A percentile compares a stretch with the other conserved stretches of the same genome.
phyloP scores from a whole-genome alignment of 2,113 vertebrate species.

The Scopus umbretta region DNA sequence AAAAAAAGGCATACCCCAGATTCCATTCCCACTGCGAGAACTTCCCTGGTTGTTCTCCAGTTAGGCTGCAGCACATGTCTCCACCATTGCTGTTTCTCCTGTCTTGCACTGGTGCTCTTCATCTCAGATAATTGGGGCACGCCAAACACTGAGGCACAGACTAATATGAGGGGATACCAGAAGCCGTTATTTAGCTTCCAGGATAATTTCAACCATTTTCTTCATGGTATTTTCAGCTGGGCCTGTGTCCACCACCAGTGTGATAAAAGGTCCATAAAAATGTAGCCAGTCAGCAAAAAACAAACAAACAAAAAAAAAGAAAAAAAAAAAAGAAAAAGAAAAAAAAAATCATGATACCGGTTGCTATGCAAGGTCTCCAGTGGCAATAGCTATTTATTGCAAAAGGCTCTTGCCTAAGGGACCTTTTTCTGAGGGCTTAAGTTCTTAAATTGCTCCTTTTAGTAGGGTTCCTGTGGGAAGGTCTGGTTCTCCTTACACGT shows the following conservation, averaged over 20 bases:
- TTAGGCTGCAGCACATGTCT: background rate
- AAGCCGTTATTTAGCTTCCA: background rate
- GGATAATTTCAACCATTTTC: background rate
- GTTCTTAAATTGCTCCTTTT: conserved; percentile 13
- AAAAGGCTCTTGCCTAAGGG: conserved; percentile 6
- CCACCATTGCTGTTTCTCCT: background rate
- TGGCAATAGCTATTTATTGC: background rate
- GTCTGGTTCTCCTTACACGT: background rate
- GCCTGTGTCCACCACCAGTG: background rate
- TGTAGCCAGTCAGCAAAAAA: conserved; percentile 50
- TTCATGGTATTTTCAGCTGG: background rate
- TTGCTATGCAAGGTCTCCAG: conserved; percentile 53
- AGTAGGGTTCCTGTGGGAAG: background rate
- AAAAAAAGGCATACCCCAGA: background rate
- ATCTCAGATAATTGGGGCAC: background rate
- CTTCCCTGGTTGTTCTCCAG: background rate
- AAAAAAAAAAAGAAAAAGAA: background rate
- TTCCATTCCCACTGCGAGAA: background rate
- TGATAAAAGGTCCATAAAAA: background rate
- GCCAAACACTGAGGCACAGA: background rate
- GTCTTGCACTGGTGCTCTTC: background rate
- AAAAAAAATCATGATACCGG: background rate
- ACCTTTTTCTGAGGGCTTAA: conserved; percentile 42
- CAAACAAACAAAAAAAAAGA: background rate
- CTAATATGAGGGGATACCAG: background rate